Conservation (phyloP, 1,140 invertebrate genomes). For the Cryptotermes secundus region DNA sequence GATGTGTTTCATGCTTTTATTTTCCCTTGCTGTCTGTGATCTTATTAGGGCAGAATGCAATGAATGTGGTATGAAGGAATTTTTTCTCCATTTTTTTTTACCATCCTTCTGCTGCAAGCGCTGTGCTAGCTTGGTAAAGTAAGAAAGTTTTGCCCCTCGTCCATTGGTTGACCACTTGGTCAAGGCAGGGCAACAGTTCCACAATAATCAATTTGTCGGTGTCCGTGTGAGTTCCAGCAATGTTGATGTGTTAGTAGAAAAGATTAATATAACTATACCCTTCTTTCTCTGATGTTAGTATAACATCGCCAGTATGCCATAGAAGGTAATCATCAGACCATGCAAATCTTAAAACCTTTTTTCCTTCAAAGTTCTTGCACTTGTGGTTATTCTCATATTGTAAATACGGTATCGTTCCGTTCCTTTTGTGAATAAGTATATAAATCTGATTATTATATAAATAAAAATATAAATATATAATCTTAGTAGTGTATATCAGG, state of each 20-base stretch:
- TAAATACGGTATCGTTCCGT: slow-evolving; percentile 28
- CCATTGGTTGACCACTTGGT: not conserved
- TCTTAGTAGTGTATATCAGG: slow-evolving; percentile 17
- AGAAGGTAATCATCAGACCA: not conserved
- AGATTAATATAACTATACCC: not conserved
- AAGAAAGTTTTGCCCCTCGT: not conserved
- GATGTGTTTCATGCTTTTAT: slow-evolving; percentile 19
- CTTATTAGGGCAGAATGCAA: slow-evolving; percentile 22
- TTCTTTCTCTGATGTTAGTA: not conserved
- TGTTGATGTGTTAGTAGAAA: slow-evolving; percentile 24
- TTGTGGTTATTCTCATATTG: slow-evolving; percentile 23
- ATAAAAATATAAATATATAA: slow-evolving; percentile 29
- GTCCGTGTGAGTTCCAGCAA: slow-evolving; percentile 23
- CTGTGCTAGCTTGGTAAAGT: not conserved
- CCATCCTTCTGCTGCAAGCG: not conserved
- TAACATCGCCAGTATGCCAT: not conserved
- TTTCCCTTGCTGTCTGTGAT: slow-evolving; percentile 26
- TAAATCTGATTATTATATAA: slow-evolving; percentile 29
- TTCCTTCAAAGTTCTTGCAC: not conserved
- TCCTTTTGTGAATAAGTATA: slow-evolving; percentile 33
- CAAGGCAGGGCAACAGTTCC: slow-evolving; percentile 1
- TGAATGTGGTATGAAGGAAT: not conserved
- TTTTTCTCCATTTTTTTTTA: too few relatives aligned
- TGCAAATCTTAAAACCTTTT: not conserved
- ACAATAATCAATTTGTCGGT: slow-evolving; percentile 23